Base-by-base conservation (phyloP, 2,113 vertebrate species). In the Eonycteris spelaea region DNA sequence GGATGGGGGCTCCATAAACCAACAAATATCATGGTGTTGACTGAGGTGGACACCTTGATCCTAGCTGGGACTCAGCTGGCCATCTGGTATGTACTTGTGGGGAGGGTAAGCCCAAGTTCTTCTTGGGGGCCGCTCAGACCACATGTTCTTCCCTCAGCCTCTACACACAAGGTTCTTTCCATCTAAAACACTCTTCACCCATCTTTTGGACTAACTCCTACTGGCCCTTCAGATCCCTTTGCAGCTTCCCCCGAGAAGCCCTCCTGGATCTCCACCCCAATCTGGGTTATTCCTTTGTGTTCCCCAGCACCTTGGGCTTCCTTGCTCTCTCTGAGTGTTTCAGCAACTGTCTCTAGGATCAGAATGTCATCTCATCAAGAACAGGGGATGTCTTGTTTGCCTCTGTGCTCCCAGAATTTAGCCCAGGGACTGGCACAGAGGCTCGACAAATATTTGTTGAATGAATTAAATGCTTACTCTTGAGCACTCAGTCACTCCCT, bases 391-490 rank as follows among this genome's bases (percentile, higher is more conserved):
- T 16, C n/a, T 91, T 26, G 22, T 35, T 82, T 65, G 78, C 18
- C 18, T 75, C 59, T 48, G 65, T 53, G 80, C 22, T 59, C 70
- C 70, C 77, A 87, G 80, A 84, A 70, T 45, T 84, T n/a, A 84
- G 40, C 68, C 68, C 73, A 73, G 40, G 18, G 59, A 13, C 55
- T 83, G 40, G 85, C 43, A 38, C 30, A 51, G 53, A 86, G 19
- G 7, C 12, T 79, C 13, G 0, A 70, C 59, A 84, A 92, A 70
- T 84, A 87, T 28, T 59, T 96, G 94, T 57, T 68, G 35, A 74
- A 63, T 5, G 77, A 91, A 91, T 61, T 30, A 68, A 86, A 79
- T 45, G 65, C 38, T 38, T 48, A 26, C 33, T 86, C 75, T 55
- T 75, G 82, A 38, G 28, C 70, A 61, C 19, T 90, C 68, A 22